Evolutionary conservation across 2,797 vertebrate genomes (phyloP), one percentile per base, ranked within the genome.

Genomic region (Poeciliopsis presidionis): DNA sequence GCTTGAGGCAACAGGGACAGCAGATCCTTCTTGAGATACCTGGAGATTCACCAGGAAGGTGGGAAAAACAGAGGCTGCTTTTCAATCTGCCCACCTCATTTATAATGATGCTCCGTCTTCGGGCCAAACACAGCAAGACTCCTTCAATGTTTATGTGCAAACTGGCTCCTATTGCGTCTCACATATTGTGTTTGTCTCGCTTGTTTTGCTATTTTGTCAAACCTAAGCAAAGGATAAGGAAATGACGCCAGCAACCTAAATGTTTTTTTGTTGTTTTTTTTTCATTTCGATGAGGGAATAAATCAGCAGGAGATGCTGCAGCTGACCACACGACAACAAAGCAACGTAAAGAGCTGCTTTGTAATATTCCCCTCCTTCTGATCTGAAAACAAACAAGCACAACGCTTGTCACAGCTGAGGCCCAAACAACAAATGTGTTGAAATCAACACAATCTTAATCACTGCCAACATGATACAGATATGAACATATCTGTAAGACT

Each of bases 141-240:
- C 89, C 91, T 93, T 81, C 89, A 94, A 92, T 84, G 77, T 84
- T 89, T 72, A 90, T 88, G 84, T 81, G 83, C 84, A 84, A 88
- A 88, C 75, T 74, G 83, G 78, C 77, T 81, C 75, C 78, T 51
- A 9, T 72, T 59, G 76, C 57, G 70, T 79, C 81, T 79, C 78
- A 70, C 89, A 90, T 75, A 87, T 86, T 78, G 86, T 85, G 81
- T 80, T 90, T 90, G 84, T 78, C 82, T 79, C 77, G 84, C 90
- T 92, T 87, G 85, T 83, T 84, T 79, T 65, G 59, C 55, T 55
- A 53, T 87, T 88, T 87, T 79, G 88, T 88, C 80, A 81, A 76
- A 85, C 70, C 84, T 81, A 73, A 28, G 77, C 80, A 81, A 88
- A 86, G 83, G 79, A 86, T 79, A 86, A 13, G 59, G 45, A 70